A percentile compares a stretch with the other conserved stretches of the same genome.
phyloP scores from a whole-genome alignment of 1,140 invertebrate genomes.

The Achatina immaculata region DNA sequence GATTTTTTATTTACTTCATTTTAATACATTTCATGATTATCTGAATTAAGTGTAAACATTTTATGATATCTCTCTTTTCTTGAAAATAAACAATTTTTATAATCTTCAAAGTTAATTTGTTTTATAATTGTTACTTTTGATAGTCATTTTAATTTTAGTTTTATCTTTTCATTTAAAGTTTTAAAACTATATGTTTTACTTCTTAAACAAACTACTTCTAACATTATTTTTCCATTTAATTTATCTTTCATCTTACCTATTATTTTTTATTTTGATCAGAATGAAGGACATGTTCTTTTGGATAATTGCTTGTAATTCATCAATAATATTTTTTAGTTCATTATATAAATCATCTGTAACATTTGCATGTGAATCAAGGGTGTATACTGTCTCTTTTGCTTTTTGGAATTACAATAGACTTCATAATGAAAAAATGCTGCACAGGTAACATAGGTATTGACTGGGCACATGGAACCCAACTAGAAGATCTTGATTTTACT shows the following conservation, averaged over 20 bases:
- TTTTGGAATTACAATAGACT: too few relatives aligned
- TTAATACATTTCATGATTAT: not conserved
- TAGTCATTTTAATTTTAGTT: conserved; percentile 1
- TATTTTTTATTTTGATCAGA: not conserved
- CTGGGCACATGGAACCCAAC: too few relatives aligned
- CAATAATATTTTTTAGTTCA: conserved; percentile 7
- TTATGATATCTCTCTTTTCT: conserved; percentile 1
- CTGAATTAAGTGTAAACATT: not conserved
- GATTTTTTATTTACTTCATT: conserved; percentile 1
- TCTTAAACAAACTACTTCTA: conserved; percentile 8
- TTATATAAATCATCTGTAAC: conserved; percentile 32
- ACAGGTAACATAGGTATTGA: too few relatives aligned
- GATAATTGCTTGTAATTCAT: conserved; percentile 22
- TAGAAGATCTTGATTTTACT: too few relatives aligned
- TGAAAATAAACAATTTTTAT: not conserved
- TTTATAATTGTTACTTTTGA: not conserved
- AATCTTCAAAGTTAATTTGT: not conserved
- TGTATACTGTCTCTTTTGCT: too few relatives aligned
- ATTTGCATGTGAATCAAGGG: too few relatives aligned
- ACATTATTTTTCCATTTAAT: conserved; percentile 18
- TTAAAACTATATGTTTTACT: conserved; percentile 9
- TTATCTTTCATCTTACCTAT: conserved; percentile 15
- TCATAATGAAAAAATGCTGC: too few relatives aligned
- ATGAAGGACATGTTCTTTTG: too few relatives aligned
- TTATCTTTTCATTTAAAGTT: conserved; percentile 10